These are phyloP conservation scores for Gymnoscopelus braueri DNA, from an alignment of 2,797 vertebrate species.

Conservation along the genomic window DNA sequence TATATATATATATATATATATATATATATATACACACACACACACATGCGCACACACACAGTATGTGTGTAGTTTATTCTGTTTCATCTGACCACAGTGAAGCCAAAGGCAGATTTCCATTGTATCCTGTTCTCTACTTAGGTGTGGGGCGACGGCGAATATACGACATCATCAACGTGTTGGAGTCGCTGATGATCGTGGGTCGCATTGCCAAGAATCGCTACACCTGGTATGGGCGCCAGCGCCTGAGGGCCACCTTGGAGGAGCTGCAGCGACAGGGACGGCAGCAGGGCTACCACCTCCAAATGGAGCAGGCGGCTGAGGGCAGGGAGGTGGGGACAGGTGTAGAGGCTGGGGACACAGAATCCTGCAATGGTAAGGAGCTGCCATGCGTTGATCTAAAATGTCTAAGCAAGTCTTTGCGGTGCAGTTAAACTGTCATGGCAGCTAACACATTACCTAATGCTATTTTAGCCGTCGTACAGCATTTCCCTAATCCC, in stretches of 20 bases:
- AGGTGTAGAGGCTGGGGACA: slow-evolving; percentile 68
- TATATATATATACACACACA: no score
- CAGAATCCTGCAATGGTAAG: slow-evolving; percentile 82
- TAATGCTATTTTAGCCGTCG: no score
- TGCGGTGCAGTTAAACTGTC: neutral
- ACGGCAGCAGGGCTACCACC: slow-evolving; percentile 87
- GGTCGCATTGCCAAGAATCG: slow-evolving; percentile 93
- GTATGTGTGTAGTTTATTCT: no score
- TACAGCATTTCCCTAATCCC: no score
- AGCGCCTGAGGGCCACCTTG: slow-evolving; percentile 85
- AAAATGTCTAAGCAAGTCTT: no score
- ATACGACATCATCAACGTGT: slow-evolving; percentile 94
- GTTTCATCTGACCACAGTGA: neutral
- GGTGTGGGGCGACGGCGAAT: slow-evolving; percentile 94
- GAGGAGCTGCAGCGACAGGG: slow-evolving; percentile 84
- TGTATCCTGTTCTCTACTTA: slow-evolving; percentile 40
- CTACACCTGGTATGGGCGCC: slow-evolving; percentile 91
- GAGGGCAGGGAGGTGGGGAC: slow-evolving; percentile 46
- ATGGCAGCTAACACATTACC: slow-evolving; percentile 1
- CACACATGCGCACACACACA: no score
- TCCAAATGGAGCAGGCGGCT: slow-evolving; percentile 81
- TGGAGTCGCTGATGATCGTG: slow-evolving; percentile 92
- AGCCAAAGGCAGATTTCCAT: no score
- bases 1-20: no score
- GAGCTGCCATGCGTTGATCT: no score